Conservation (phyloP, 2,888 invertebrate genomes). For the Dinocampus coccinellae region DNA sequence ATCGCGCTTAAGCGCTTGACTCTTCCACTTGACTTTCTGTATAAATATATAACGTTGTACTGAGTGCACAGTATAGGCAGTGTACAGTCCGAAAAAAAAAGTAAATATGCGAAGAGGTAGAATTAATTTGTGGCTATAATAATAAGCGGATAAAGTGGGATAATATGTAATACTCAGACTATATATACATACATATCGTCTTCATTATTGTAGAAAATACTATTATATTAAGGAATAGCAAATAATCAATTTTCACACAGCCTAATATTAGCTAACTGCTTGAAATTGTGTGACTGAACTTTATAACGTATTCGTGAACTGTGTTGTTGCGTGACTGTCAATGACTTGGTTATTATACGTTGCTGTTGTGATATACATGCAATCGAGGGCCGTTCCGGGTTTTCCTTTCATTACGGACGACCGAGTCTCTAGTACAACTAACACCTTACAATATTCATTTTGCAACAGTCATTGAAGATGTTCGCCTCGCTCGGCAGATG, state of each 20-base stretch:
- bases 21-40: background rate
- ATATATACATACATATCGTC: background rate
- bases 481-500: conserved; percentile 4
- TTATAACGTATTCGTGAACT: background rate
- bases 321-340: conserved; percentile 18
- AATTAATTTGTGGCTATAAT: background rate
- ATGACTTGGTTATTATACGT: background rate
- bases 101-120: background rate
- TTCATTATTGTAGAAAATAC: background rate
- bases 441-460: conserved; percentile 3
- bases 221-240: background rate
- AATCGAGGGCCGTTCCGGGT: conserved; percentile 9
- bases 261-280: background rate
- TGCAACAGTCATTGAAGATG: conserved; percentile 17
- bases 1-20: background rate
- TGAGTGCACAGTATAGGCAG: background rate
- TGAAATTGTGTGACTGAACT: background rate
- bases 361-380: background rate
- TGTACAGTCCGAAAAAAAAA: conserved; percentile 7
- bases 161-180: background rate
- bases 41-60: background rate
- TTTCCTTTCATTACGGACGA: conserved; percentile 22
- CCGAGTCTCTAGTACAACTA: conserved; percentile 17
- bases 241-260: background rate
- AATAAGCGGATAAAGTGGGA: background rate